Base-by-base conservation (phyloP, 2,888 invertebrate species). In the Cartodere bifasciata region DNA sequence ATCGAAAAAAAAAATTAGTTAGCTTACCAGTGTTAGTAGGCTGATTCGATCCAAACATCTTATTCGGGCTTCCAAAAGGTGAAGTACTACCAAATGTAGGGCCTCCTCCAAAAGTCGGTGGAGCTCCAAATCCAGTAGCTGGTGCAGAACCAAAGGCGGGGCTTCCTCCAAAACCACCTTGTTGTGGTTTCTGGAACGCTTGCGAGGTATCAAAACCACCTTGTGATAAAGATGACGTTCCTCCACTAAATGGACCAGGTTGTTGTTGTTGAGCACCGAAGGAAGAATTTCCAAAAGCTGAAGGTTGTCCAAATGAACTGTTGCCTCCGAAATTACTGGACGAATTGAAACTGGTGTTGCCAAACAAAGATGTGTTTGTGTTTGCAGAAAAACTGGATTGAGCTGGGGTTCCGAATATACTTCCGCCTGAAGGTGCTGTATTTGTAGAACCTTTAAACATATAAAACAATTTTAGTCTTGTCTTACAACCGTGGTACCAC, bases 61-160 rank as follows among this genome's bases (percentile, higher is more conserved):
- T 60, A 3, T 44, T 38, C 13, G 60, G 50, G 35, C 51, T 52
- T 13, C 67, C 67, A 55, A 68, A 68, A 2, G 43, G 47, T 2
- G 65, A 55, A 5, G 62, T 39, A 9, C 55, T 52, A 2, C 65
- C 66, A 53, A 68, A 68, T 15, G 59, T 53, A 4, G 65, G 58
- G n/a, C 62, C 40, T 9, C 55, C 52, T 4, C 65, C 66, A 52
- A 68, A 68, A 2, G 55, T 46, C 10, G 61, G 50, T 7, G 52
- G 34, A 21, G 53, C 37, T 16, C 61, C 63, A 45, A 63, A 63
- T 12, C n/a, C n/a, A n/a, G n/a, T n/a, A n/a, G 49, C 45, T 5
- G 48, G 43, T 3, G 46, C 31, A 4, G 35, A 38, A 2, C 58
- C 58, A 44, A 60, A 60, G 7, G 48, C 52, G 11, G 53, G 35